Base-by-base conservation (phyloP, 1,140 invertebrate species). In the Hycleus cichorii region DNA sequence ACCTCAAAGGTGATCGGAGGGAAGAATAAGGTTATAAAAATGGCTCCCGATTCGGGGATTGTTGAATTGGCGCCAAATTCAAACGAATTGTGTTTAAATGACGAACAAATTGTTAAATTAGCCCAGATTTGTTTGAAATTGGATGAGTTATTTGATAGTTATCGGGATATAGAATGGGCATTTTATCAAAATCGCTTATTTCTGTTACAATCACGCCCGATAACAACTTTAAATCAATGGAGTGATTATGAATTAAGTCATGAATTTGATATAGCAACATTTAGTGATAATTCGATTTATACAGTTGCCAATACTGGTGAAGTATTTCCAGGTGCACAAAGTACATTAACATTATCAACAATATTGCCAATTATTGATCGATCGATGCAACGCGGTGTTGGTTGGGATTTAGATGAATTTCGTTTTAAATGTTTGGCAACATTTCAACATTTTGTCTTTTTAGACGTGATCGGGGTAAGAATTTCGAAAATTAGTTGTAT, bases 111-210 rank as follows among this genome's bases (percentile, higher is more conserved):
- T n/a, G 55, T 84, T 2, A 72, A 68, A 64, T 63, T 85, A 40
- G 81, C 78, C 5, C 65, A 73, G 47, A 72, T 86, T 45, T 85
- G 81, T 0, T 68, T 84, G 8, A 56, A 73, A 8, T 73, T 89
- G 44, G 87, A 90, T 66, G 66, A 77, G 39, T 64, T 80, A 10
- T 90, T 86, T 75, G 82, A 83, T 6, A 75, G 76, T 6, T 77
- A 83, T 0, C 77, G 88, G 63, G 89, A 93, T 71, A 82, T 92
- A 39, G 89, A 93, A 75, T 92, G 84, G 81, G 84, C 84, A 7
- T 68, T 85, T 18, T 51, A 7, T 39, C 39, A 83, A 75, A 74
- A 76, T 26, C 70, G 73, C 7, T 75, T 87, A 53, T 87, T 79
- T 69, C 69, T 88, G 10, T 70, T 88, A n/a, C 84, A 90, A 81